Base-by-base conservation (phyloP, 2,888 invertebrate genomes). In the Harpagoxenus sublaevis region DNA sequence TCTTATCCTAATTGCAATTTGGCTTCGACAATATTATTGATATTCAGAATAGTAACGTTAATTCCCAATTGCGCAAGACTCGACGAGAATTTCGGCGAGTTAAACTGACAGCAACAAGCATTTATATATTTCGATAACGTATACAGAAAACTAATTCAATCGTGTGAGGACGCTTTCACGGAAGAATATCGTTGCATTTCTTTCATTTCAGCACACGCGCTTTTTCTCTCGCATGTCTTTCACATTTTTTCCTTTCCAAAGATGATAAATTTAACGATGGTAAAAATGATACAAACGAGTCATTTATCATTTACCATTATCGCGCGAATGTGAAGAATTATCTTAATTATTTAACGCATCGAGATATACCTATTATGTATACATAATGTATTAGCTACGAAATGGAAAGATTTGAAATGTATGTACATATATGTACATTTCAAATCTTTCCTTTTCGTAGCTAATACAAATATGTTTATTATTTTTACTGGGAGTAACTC, bases 101-200 rank as follows among this genome's bases (percentile, higher is more conserved):
- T 35, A 48, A 28, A 65, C 15, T 77, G 18, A 35, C 35, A 53
- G n/a, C 2, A 63, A 51, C 3, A 51, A 31, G 31, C 9, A 55
- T 57, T 73, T 45, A 28, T 12, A 65, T 2, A 31, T 5, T 1
- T 9, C 5, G 18, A 31, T 48, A 42, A 53, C 3, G n/a, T 60
- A 31, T 10, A 8, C 9, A 31, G 2, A 68, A 63, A 75, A 75
- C 23, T 3, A 15, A 15, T 48, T 39, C n/a, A n/a, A 65, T 78
- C 12, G 10, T 31, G 28, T 31, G 42, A 55, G 6, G 28, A 66
- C 5, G 5, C 18, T 77, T 53, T 53, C 42, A 77, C n/a, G 3
- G 0, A 53, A 57, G 31, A 60, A 85, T 60, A 39, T 74, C 23
- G 9, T 71, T 39, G 62, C 71, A 86, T 84, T 86, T 73, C 6